Conservation (phyloP, 2,113 vertebrate genomes). For the Menura novaehollandiae region DNA sequence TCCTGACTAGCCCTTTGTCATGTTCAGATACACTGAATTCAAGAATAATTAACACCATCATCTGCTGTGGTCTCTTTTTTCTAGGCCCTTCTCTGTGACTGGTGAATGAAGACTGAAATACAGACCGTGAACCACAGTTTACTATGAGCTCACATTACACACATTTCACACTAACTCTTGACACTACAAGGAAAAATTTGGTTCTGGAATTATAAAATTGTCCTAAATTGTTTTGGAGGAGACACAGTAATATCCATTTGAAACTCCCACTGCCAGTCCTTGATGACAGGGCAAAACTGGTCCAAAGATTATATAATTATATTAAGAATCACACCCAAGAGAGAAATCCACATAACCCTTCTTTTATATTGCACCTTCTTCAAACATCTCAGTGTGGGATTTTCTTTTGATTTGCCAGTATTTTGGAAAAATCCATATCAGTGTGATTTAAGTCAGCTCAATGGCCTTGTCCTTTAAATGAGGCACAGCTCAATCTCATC, state of each 20-base stretch:
- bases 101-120: constrained; percentile 44
- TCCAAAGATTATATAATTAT: background rate
- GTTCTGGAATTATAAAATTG: background rate
- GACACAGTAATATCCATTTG: background rate
- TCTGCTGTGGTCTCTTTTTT: background rate
- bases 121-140: background rate
- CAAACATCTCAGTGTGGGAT: background rate
- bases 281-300: background rate
- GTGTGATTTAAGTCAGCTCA: background rate
- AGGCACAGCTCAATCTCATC: background rate
- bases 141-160: background rate
- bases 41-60: constrained; percentile 31
- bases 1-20: constrained; percentile 53
- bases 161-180: background rate
- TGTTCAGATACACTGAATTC: constrained; percentile 16
- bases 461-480: background rate
- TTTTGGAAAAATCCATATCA: background rate
- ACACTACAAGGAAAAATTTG: background rate
- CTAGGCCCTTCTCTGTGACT: background rate
- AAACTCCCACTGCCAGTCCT: background rate
- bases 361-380: background rate
- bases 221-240: background rate
- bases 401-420: background rate
- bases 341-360: background rate
- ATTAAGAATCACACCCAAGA: background rate